Percentiles rank a stretch among this genome's conserved stretches.
These are phyloP conservation scores for Sakesphorus luctuosus DNA, from an alignment of 2,113 vertebrate species.

Conservation along the genomic window DNA sequence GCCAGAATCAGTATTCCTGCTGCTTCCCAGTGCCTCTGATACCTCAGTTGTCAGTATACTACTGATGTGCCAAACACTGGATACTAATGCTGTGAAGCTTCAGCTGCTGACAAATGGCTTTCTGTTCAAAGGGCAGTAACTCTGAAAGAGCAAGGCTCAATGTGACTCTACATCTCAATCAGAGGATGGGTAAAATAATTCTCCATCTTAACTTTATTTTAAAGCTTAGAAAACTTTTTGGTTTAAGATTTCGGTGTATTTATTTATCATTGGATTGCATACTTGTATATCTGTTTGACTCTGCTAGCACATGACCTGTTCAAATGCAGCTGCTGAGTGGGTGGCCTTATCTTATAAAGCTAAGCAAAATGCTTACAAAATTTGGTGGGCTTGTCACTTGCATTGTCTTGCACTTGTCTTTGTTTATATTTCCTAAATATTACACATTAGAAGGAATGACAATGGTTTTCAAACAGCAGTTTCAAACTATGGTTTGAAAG, in stretches of 20 bases:
- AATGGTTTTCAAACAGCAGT: background rate
- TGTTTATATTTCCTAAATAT: background rate
- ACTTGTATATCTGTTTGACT: background rate
- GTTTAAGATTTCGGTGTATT: background rate
- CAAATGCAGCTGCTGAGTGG: constrained; percentile 62
- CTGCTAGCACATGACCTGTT: constrained; percentile 37
- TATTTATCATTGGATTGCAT: background rate
- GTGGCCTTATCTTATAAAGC: constrained; percentile 20
- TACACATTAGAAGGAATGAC: background rate
- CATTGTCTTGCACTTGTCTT: background rate
- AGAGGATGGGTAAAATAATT: background rate
- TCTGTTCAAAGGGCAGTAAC: background rate
- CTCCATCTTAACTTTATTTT: background rate
- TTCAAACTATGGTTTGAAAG: background rate
- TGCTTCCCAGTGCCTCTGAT: background rate
- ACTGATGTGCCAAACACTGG: background rate
- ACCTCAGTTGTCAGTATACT: background rate
- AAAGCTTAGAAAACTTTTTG: background rate
- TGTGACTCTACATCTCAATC: background rate
- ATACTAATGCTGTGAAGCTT: background rate
- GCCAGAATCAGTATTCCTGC: constrained; percentile 27
- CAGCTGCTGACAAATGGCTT: background rate
- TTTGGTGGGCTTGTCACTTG: background rate
- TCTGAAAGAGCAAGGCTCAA: background rate
- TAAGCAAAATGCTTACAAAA: background rate